Evolutionary conservation across 1,140 invertebrate genomes (phyloP), one percentile per base, ranked within the genome.

Genomic region (Aphelinus atriplicis): DNA sequence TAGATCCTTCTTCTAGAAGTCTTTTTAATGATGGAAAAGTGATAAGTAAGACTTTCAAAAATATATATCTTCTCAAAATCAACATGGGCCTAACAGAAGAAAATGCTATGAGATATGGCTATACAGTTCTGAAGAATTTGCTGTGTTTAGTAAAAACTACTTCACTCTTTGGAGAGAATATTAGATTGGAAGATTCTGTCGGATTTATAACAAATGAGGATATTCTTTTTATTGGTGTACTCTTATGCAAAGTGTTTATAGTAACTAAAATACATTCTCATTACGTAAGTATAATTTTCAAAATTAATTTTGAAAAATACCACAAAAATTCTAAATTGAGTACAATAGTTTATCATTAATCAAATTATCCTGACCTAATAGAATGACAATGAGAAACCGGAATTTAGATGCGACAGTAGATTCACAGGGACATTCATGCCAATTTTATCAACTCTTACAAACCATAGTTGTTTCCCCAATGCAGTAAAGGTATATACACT

Each of bases 401-500:
- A 64, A 3, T 48, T 46, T 9, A 70, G 66, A 53, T 64, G 50
- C 50, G 26, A 10, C 3, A 70, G 73, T 53, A 51, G 51, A 64
- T 45, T 5, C 7, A 63, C 48, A 58, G 73, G 67, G 45, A 4
- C 9, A 7, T 69, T 48, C n/a, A 48, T 75, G 51, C 43, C 73
- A 45, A 7, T 9, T 10, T 42, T 70, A 50, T 47, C 53, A 58
- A 57, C 2, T 42, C 46, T 57, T 43, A 26, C 70, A 1, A 69
- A 65, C 65, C 58, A 70, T 26, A 75, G 61, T 65, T 70, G 67
- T 48, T 51, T 64, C 58, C 73, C 73, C 58, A 69, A 69, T 63
- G 46, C 53, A 47, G 42, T 57, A 45, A 56, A 46, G 51, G 69
- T 60, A 9, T 51, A 51, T 43, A 64, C 67, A 45, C 10, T 51